phyloP scores from a whole-genome alignment of 1,140 invertebrate species.

The Hycleus cichorii region DNA sequence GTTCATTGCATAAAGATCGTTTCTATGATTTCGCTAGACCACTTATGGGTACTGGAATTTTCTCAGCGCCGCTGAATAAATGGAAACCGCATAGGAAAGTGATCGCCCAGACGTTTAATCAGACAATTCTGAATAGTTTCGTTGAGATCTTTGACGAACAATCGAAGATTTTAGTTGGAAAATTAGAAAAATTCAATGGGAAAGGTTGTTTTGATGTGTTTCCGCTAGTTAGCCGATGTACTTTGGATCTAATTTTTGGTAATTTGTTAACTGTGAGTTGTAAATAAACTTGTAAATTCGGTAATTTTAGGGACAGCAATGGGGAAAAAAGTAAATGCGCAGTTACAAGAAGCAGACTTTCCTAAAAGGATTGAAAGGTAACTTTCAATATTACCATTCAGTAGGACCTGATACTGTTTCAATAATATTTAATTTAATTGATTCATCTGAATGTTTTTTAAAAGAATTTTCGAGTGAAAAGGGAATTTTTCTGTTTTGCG shows the following conservation, averaged over 20 bases:
- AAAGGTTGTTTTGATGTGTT: conserved; percentile 15
- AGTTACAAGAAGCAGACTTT: conserved; percentile 3
- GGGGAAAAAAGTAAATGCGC: conserved; percentile 14
- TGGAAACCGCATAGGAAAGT: conserved; percentile 22
- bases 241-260: conserved; percentile 19
- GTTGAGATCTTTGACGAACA: conserved; percentile 20
- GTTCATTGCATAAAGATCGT: not conserved
- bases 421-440: conserved; percentile 7
- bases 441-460: conserved; percentile 28
- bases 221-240: conserved; percentile 1
- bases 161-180: conserved; percentile 15
- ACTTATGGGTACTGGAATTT: not conserved
- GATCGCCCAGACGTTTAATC: conserved; percentile 22
- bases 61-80: too few relatives aligned
- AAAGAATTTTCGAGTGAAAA: conserved; percentile 26
- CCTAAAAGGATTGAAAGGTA: conserved; percentile 5
- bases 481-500: conserved; percentile 17
- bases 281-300: not conserved
- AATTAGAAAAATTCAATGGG: conserved; percentile 15
- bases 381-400: not conserved
- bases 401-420: too few relatives aligned
- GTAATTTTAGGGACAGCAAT: conserved; percentile 16
- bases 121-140: conserved; percentile 25
- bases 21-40: not conserved
- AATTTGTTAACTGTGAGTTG: not conserved